phyloP scores from a whole-genome alignment of 2,113 vertebrate genomes.

The Alethe castanea region DNA sequence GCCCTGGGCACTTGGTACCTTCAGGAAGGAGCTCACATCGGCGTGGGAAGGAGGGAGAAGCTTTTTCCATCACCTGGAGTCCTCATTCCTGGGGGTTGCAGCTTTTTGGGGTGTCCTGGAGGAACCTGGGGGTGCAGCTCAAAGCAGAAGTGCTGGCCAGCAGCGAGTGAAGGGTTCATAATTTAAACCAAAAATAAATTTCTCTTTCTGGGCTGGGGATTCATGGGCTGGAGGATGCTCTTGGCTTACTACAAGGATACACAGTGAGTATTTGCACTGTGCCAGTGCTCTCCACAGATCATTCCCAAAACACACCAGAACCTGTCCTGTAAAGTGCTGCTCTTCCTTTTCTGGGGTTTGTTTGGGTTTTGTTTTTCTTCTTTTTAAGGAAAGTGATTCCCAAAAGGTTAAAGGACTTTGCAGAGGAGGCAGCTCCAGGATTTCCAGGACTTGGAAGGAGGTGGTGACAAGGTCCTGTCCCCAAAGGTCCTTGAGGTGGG shows the following conservation, averaged over 20 bases:
- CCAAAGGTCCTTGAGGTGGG: neutral
- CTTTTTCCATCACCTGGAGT: neutral
- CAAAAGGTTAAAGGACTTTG: neutral
- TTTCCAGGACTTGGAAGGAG: neutral
- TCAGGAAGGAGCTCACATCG: neutral
- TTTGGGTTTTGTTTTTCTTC: neutral
- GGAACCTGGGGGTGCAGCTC: neutral
- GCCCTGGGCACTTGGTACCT: neutral
- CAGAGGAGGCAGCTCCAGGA: neutral
- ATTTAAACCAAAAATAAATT: slow-evolving; percentile 27
- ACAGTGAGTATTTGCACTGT: neutral
- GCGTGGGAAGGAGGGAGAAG: neutral
- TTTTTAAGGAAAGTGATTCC: neutral
- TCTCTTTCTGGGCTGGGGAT: neutral
- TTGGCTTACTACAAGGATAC: neutral
- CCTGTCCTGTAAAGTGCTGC: neutral
- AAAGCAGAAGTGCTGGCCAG: slow-evolving; percentile 28
- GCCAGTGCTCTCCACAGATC: neutral
- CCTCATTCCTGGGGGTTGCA: neutral
- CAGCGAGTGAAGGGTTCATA: neutral
- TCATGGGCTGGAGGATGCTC: neutral
- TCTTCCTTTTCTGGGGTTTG: neutral
- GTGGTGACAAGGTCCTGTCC: neutral
- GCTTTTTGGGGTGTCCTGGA: neutral
- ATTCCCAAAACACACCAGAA: neutral